A percentile compares a stretch with the other conserved stretches of the same genome.
These are phyloP conservation scores for Choristoneura fumiferana DNA, from an alignment of 1,140 invertebrate genomes.

Conservation along the genomic window DNA sequence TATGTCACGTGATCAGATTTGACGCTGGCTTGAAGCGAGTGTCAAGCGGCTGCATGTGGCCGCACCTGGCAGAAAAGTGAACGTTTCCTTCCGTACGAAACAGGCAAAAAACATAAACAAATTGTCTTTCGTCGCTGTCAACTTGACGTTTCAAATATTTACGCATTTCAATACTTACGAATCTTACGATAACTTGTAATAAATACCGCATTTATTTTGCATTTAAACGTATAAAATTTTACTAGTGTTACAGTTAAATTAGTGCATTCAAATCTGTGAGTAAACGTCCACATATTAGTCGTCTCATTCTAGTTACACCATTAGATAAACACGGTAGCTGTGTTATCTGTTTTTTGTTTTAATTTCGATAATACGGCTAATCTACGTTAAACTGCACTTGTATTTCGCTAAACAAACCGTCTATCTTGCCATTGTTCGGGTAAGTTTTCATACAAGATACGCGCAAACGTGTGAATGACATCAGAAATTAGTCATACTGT, in stretches of 20 bases:
- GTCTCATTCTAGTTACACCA: neutral
- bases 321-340: constrained; percentile 14
- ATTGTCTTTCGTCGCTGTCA: constrained; percentile 7
- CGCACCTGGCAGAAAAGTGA: too few species aligned
- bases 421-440: constrained; percentile 4
- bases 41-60: too few species aligned
- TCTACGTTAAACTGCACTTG: constrained; percentile 1
- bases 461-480: constrained; percentile 38
- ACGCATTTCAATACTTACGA: constrained; percentile 14
- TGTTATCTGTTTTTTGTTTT: constrained; percentile 18
- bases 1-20: too few species aligned
- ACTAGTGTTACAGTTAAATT: neutral
- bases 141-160: constrained; percentile 13
- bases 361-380: constrained; percentile 12
- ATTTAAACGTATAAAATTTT: neutral
- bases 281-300: neutral
- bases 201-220: constrained; percentile 13
- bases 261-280: constrained; percentile 6
- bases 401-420: constrained; percentile 9
- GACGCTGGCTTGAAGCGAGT: too few species aligned
- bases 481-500: constrained; percentile 48
- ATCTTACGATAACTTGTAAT: neutral
- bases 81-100: too few species aligned
- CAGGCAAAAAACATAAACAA: too few species aligned
- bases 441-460: constrained; percentile 15